phyloP scores from a whole-genome alignment of 2,888 invertebrate species.

The Drosophila mayaguana region DNA sequence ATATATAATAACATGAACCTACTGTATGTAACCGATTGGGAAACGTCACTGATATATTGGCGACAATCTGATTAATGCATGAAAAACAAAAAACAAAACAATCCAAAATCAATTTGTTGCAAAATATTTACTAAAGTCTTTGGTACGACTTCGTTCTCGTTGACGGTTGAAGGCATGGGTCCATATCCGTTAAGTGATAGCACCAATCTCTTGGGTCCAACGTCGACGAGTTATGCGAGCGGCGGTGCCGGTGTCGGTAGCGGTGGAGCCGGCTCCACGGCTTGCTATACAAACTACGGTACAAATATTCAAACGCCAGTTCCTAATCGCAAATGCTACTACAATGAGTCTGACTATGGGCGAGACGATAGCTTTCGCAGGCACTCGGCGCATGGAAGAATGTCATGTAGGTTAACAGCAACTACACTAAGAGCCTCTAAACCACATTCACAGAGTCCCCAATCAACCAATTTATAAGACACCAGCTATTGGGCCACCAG shows the following conservation, averaged over 20 bases:
- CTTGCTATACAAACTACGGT: conserved; percentile 85
- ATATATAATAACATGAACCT: conserved; percentile 36
- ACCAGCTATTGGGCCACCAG: conserved; percentile 39
- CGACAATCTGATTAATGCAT: conserved; percentile 54
- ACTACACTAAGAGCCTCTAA: conserved; percentile 34
- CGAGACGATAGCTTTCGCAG: conserved; percentile 85
- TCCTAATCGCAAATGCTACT: conserved; percentile 85
- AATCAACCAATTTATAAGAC: conserved; percentile 28
- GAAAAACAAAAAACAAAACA: conserved; percentile 45
- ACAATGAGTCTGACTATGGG: conserved; percentile 82
- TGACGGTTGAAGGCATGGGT: conserved; percentile 86
- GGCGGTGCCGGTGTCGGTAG: conserved; percentile 52
- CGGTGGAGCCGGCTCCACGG: conserved; percentile 61
- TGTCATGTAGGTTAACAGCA: conserved; percentile 81
- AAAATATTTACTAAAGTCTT: conserved; percentile 82
- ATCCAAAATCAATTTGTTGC: conserved; percentile 41
- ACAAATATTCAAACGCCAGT: conserved; percentile 85
- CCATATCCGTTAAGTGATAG: conserved; percentile 85
- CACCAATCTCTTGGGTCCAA: conserved; percentile 85
- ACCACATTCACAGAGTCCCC: conserved; percentile 37
- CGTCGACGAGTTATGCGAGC: conserved; percentile 79
- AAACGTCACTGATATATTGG: conserved; percentile 53
- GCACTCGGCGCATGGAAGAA: conserved; percentile 85
- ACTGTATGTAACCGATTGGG: conserved; percentile 68
- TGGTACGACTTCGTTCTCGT: conserved; percentile 85